These are phyloP conservation scores for Drosophila ustulata DNA, from an alignment of 2,888 invertebrate genomes.

Conservation along the genomic window DNA sequence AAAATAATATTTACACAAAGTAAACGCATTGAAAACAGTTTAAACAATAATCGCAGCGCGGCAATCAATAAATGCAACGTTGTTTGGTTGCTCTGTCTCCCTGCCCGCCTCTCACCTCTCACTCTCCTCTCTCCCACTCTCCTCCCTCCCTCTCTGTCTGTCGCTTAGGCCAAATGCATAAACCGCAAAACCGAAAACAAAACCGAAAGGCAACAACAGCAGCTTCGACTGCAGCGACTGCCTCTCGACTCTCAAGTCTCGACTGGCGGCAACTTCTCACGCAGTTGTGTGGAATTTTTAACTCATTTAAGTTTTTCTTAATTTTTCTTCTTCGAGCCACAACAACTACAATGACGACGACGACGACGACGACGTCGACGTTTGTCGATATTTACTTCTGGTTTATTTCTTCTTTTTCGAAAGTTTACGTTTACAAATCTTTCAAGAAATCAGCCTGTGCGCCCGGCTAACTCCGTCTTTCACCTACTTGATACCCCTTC, in stretches of 20 bases:
- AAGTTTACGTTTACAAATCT: constrained; percentile 79
- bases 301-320: constrained; percentile 80
- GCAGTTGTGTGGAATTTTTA: constrained; percentile 80
- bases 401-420: constrained; percentile 73
- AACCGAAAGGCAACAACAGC: constrained; percentile 20
- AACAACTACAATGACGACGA: constrained; percentile 1
- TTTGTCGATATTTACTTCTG: constrained; percentile 78
- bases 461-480: constrained; percentile 64
- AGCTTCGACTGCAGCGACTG: constrained; percentile 9
- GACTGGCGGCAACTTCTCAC: constrained; percentile 73
- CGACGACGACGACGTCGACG: constrained; percentile 41
- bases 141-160: not conserved
- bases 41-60: constrained; percentile 80
- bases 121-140: not conserved
- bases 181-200: constrained; percentile 42
- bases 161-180: constrained; percentile 47
- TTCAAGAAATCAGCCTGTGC: constrained; percentile 72
- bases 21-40: constrained; percentile 82
- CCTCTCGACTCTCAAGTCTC: constrained; percentile 14
- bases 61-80: constrained; percentile 75
- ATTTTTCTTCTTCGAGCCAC: constrained; percentile 59
- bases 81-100: constrained; percentile 12
- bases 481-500: constrained; percentile 52
- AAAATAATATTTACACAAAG: constrained; percentile 81
- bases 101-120: not conserved